Base-by-base conservation (phyloP, 2,888 invertebrate species). In the Lycaena phlaeas region DNA sequence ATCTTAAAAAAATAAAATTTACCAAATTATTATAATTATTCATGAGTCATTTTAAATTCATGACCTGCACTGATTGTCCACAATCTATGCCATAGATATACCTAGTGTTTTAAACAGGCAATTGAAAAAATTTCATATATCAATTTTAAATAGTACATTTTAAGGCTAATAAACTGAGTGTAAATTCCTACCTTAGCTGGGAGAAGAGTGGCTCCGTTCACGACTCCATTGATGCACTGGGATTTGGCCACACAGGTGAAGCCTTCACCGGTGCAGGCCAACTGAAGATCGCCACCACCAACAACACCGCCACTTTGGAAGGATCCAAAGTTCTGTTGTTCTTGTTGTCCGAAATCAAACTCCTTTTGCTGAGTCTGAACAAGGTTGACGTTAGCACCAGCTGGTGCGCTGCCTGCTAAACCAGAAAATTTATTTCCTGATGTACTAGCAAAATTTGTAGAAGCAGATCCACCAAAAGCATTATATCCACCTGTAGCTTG, bases 171-270 rank as follows among this genome's bases (percentile, higher is more conserved):
- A 6, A 22, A 22, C 2, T 4, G 3, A 22, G 5, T 22, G 5
- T 22, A 22, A 41, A 38, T n/a, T 76, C 88, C 86, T 58, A 89
- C 89, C 85, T 79, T 76, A 41, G 84, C 78, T 53, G 86, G 86
- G 25, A 82, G 61, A 1, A 86, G 56, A 28, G 73, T 81, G 26
- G 76, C 78, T 6, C 82, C 85, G 43, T 85, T 85, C 42, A 86
- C 85, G 0, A 87, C 84, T 14, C 91, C 91, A 45, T 89, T 87
- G 46, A 78, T 63, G 59, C 91, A 91, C 50, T 86, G 77, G 1
- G 86, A 65, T 46, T 86, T 88, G 1, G 78, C 68, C 1, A 90
- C 89, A 60, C 91, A 91, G 29, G 87, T 74, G 57, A 85, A 86
- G 4, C 87, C 88, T 37, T 79, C 70, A 0, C 87, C 89, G 45